Evolutionary conservation across 2,113 vertebrate species (phyloP).

Genomic region (Ammospiza caudacuta): DNA sequence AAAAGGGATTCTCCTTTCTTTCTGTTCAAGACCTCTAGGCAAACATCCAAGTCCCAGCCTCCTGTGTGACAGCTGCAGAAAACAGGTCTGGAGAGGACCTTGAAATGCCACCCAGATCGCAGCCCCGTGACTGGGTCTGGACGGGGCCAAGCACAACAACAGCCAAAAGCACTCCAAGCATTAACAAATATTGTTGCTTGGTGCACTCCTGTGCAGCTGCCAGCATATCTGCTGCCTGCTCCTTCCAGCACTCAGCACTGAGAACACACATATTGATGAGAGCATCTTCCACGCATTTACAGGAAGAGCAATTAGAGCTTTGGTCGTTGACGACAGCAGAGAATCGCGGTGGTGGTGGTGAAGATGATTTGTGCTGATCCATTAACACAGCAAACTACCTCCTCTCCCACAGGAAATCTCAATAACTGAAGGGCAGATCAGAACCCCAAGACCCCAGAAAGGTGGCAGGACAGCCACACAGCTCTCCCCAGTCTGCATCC

Average conservation of each 20-base stretch:
- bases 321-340: neutral
- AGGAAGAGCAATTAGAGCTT: constrained; percentile 3
- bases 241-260: neutral
- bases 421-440: neutral
- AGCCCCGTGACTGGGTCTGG: neutral
- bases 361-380: neutral
- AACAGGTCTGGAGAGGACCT: constrained; percentile 33
- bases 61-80: neutral
- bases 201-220: neutral
- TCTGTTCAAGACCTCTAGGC: neutral
- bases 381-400: neutral
- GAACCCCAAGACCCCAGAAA: neutral
- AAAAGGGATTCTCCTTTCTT: neutral
- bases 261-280: neutral
- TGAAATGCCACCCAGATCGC: constrained; percentile 22
- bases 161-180: constrained; percentile 30
- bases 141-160: neutral
- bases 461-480: neutral
- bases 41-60: neutral
- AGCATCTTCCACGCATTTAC: neutral
- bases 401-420: neutral
- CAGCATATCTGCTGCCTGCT: neutral
- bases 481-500: rapidly evolving
- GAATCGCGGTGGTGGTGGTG: neutral
- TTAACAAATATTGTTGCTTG: constrained; percentile 36